phyloP scores from a whole-genome alignment of 92 coral and sea anemone genomes.

The Nematostella vectensis region DNA sequence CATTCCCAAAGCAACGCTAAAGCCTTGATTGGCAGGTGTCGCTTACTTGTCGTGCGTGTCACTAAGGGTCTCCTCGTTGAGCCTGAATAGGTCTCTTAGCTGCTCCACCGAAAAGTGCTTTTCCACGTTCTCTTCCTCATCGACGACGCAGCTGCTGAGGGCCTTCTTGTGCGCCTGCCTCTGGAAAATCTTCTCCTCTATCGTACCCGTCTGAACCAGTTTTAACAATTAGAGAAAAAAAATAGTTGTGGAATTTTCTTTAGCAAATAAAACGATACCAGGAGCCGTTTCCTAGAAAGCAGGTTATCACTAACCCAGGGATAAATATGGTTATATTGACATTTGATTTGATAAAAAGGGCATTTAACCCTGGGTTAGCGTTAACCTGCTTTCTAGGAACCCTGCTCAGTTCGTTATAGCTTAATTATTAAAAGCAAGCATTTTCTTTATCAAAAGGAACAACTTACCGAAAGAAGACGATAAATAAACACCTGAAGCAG shows the following conservation, averaged over 20 bases:
- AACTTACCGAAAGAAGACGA: conserved; percentile 78
- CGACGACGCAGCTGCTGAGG: conserved; percentile 91
- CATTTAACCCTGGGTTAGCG: no score
- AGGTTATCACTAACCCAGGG: no score
- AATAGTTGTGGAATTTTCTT: not conserved
- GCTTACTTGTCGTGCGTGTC: conserved; percentile 97
- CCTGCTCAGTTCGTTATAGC: no score
- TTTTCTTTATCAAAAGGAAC: no score
- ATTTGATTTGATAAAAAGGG: no score
- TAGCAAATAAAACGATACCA: not conserved
- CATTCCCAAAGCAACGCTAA: no score
- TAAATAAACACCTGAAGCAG: conserved; percentile 64
- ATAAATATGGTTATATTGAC: no score
- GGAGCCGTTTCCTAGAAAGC: no score
- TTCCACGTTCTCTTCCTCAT: conserved; percentile 85
- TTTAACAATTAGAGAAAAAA: not conserved
- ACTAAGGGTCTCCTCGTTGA: conserved; percentile 73
- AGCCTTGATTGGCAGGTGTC: no score
- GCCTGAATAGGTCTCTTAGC: conserved; percentile 76
- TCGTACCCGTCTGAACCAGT: conserved; percentile 88
- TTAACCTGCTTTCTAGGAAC: no score
- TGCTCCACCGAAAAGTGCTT: conserved; percentile 87
- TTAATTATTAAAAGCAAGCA: no score
- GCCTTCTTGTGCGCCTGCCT: conserved; percentile 99
- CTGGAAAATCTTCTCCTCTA: conserved; percentile 97